A percentile compares a stretch with the other conserved stretches of the same genome.
These are phyloP conservation scores for Drosophila truncata DNA, from an alignment of 1,140 invertebrate species.

Conservation along the genomic window DNA sequence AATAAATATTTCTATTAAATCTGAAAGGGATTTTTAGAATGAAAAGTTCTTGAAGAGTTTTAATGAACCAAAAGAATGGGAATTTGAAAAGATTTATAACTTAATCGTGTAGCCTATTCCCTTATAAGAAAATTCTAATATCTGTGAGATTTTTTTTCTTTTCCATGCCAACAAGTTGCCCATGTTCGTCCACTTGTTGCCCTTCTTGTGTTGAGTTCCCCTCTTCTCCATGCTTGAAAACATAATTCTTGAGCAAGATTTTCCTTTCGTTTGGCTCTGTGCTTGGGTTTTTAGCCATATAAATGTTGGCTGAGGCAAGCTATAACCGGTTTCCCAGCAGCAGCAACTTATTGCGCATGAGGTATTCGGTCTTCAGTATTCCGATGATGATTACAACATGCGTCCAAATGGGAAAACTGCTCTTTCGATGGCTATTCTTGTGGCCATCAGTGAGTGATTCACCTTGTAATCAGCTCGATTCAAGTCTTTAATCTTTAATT, in stretches of 20 bases:
- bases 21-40: neutral
- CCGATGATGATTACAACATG: constrained; percentile 48
- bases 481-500: constrained; percentile 4
- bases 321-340: constrained; percentile 44
- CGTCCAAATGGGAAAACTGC: constrained; percentile 21
- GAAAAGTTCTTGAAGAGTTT: neutral
- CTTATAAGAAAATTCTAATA: too few relatives aligned
- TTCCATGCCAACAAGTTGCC: constrained; percentile 15
- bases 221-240: constrained; percentile 6
- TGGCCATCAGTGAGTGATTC: constrained; percentile 1
- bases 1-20: neutral
- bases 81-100: too few relatives aligned
- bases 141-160: neutral
- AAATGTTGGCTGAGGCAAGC: constrained; percentile 16
- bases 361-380: constrained; percentile 15
- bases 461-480: constrained; percentile 16
- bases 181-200: constrained; percentile 42
- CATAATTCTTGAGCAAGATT: constrained; percentile 48
- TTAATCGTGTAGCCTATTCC: too few relatives aligned
- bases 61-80: too few relatives aligned
- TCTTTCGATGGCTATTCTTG: constrained; percentile 15
- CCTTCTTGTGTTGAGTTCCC: constrained; percentile 5
- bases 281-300: constrained; percentile 8
- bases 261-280: constrained; percentile 39
- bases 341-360: constrained; percentile 49